Base-by-base conservation (phyloP, 2,113 vertebrate species). In the Myrmophylax atrothorax region DNA sequence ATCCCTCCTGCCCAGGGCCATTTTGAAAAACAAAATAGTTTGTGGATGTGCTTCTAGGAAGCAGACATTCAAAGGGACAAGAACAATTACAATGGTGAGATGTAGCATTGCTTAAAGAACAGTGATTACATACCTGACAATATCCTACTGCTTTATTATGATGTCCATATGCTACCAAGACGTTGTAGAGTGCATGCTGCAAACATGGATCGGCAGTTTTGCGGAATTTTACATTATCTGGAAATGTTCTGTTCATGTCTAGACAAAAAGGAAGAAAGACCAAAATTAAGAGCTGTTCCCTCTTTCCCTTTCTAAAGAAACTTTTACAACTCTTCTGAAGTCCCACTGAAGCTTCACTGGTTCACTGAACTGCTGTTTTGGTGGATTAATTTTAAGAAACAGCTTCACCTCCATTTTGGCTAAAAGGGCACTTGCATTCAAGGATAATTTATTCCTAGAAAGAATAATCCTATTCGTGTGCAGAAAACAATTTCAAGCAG, bases 191-290 rank as follows among this genome's bases (percentile, higher is more conserved):
- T 2, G 97, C 40, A 6, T 96, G 97, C 94, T 99, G 99, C 86
- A 99, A 97, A 90, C 99, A 98, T 0, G 99, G 98, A 12, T 99
- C 98, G 0, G 98, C 97, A 0, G 92, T 98, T 94, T 93, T 98
- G 70, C 95, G 97, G 97, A 99, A 99, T 56, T 98, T 97, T 81
- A 99, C 94, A 10, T 99, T 99, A 97, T 99, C 99, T 25, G 99
- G 99, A 97, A 99, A 99, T 37, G 99, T 99, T 97, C 99, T 98
- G 91, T 99, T 98, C 97, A 99, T 98, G 89, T 99, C 99, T 99
- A 93, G 50, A 74, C 63, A 58, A 79, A 79, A 93, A 35, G 23
- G 15, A 24, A 55, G 70, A 81, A 77, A 78, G 12, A 88, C 5
- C 26, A 88, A 84, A 94, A 81, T 95, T 87, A 86, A 68, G 60